Evolutionary conservation across 2,113 vertebrate species (phyloP).

Genomic region (Serilophus lunatus): DNA sequence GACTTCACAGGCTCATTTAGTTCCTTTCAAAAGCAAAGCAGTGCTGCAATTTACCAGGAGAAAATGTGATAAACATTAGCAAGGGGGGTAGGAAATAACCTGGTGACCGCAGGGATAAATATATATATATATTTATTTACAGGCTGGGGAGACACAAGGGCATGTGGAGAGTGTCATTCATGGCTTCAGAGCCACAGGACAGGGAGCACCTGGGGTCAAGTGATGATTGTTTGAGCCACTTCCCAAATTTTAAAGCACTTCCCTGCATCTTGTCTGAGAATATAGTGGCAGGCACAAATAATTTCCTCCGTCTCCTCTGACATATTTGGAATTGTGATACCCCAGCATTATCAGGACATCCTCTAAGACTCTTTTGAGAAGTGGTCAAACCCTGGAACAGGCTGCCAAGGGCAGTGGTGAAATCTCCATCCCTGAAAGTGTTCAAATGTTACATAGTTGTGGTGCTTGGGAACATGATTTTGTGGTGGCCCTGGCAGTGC

Average conservation of each 20-base stretch:
- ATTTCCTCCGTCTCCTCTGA: background rate
- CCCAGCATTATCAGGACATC: rapidly evolving
- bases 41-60: slow-evolving; percentile 18
- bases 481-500: background rate
- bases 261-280: background rate
- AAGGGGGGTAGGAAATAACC: background rate
- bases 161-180: rapidly evolving
- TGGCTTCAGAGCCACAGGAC: background rate
- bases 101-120: rapidly evolving
- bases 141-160: background rate
- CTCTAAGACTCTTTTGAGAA: background rate
- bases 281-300: background rate
- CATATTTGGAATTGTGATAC: rapidly evolving
- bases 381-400: background rate
- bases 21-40: slow-evolving; percentile 28
- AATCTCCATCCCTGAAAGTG: background rate
- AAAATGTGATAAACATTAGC: slow-evolving; percentile 41
- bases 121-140: background rate
- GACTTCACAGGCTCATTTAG: slow-evolving; percentile 48
- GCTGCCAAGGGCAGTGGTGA: background rate
- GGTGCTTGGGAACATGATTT: rapidly evolving
- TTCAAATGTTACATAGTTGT: rapidly evolving
- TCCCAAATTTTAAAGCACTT: background rate
- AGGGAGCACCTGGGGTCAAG: background rate
- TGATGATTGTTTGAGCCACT: background rate